Evolutionary conservation across 1,140 invertebrate species (phyloP), one percentile per base, ranked within the genome.

Genomic region (Danaus plexippus): DNA sequence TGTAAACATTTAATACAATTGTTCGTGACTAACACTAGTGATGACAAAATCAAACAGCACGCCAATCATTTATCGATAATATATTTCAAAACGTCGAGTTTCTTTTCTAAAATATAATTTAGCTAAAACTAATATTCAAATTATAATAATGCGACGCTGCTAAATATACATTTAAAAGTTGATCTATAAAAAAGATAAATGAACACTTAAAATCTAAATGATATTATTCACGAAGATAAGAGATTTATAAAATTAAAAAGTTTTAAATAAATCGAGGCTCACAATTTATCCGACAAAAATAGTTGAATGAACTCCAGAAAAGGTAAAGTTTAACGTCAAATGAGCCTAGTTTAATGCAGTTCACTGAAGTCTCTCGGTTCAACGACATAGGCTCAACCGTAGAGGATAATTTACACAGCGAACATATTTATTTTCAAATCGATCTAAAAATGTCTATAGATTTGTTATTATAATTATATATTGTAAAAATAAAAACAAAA

Each of bases 351-450:
- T 61, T 47, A 47, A 22, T 52, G 45, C 46, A 32, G 22, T 32
- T 61, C 54, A 61, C 42, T 54, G 58, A 55, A 54, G 51, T 54
- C 40, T 46, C 22, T 9, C 22, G 47, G 59, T 57, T 57, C 59
- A 57, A 50, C 57, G 59, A 61, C 59, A 61, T 53, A 32, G 45
- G 43, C 54, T 49, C 50, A 43, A 52, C 50, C 50, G 50, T 52
- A 43, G 43, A 52, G 42, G 32, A 12, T 32, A 32, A 32, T 32
- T 32, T 32, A 32, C 22, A 32, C 22, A 32, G 22, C 22, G 22
- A 32, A 8, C 22, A 32, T 32, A 32, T 32, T 4, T 32, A 32
- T 32, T 32, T 7, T 32, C 22, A 32, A 32, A 32, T 6, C 22
- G 22, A 32, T 32, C 22, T 32, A 32, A 32, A 32, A 32, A 32